Percentiles rank a stretch among this genome's conserved stretches.
Evolutionary conservation across 2,113 vertebrate species (phyloP).

Genomic region (Oryzias woworae): DNA sequence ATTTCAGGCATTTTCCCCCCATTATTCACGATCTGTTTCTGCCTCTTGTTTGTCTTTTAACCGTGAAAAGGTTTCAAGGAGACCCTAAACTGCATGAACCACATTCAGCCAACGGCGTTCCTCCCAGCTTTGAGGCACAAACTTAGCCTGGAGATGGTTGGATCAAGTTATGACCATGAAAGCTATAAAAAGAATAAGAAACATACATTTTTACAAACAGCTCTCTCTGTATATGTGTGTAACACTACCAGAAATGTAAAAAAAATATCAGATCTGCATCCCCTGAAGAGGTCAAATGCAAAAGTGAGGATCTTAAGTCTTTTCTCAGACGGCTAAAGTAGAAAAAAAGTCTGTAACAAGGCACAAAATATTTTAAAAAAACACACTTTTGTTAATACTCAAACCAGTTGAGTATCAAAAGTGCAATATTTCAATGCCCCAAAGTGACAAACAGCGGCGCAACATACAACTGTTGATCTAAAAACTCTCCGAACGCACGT

Average conservation of each 20-base stretch:
- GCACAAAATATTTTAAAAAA: slow-evolving; percentile 37
- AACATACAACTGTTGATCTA: background rate
- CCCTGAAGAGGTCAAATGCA: slow-evolving; percentile 7
- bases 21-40: slow-evolving; percentile 14
- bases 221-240: background rate
- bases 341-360: slow-evolving; percentile 49
- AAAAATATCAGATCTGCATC: slow-evolving; percentile 10
- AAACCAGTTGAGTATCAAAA: slow-evolving; percentile 42
- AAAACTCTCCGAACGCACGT: too few species aligned
- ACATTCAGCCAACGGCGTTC: background rate
- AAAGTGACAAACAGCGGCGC: slow-evolving; percentile 14
- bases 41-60: slow-evolving; percentile 3
- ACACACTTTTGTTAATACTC: slow-evolving; percentile 37
- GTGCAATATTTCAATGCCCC: slow-evolving; percentile 25
- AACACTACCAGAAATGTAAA: slow-evolving; percentile 4
- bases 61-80: slow-evolving; percentile 12
- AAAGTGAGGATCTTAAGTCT: background rate
- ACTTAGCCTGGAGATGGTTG: slow-evolving; percentile 21
- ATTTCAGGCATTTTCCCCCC: background rate
- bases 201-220: background rate
- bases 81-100: background rate
- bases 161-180: slow-evolving; percentile 9
- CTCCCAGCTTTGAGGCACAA: slow-evolving; percentile 43
- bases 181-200: slow-evolving; percentile 8
- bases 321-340: slow-evolving; percentile 13